Percentiles rank a stretch among this genome's conserved stretches.
Conservation (phyloP, 2,888 invertebrate species). For the Laothoe populi region DNA sequence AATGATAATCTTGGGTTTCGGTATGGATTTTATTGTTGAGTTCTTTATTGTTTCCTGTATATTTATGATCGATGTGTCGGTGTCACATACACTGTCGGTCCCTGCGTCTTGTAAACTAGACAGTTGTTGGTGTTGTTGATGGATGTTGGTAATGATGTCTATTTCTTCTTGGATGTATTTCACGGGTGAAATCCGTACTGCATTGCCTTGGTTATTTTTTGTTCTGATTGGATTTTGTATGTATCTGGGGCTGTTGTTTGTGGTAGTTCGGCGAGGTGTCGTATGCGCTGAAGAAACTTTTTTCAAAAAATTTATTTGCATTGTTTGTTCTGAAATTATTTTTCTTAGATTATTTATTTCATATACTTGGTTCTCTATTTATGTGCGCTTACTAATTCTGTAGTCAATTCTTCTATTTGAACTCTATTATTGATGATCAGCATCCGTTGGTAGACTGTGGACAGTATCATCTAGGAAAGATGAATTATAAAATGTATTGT, state of each 20-base stretch:
- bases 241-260: not conserved
- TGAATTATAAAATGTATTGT: not conserved
- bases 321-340: slow-evolving; percentile 24
- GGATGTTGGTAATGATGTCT: not conserved
- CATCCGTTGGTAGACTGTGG: not conserved
- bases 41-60: not conserved
- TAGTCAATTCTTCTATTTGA: not conserved
- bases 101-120: not conserved
- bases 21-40: not conserved
- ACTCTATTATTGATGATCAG: not conserved
- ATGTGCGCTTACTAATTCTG: not conserved
- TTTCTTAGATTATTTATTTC: not conserved
- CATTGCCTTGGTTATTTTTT: not conserved
- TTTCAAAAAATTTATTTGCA: slow-evolving; percentile 21
- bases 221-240: not conserved
- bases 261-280: not conserved
- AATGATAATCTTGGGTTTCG: no score
- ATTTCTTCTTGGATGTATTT: not conserved
- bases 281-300: not conserved
- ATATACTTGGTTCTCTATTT: not conserved
- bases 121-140: not conserved
- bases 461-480: slow-evolving; percentile 1
- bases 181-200: no score
- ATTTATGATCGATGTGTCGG: not conserved
- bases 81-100: not conserved